Base-by-base conservation (phyloP, 2,888 invertebrate genomes). In the Rutpela maculata region DNA sequence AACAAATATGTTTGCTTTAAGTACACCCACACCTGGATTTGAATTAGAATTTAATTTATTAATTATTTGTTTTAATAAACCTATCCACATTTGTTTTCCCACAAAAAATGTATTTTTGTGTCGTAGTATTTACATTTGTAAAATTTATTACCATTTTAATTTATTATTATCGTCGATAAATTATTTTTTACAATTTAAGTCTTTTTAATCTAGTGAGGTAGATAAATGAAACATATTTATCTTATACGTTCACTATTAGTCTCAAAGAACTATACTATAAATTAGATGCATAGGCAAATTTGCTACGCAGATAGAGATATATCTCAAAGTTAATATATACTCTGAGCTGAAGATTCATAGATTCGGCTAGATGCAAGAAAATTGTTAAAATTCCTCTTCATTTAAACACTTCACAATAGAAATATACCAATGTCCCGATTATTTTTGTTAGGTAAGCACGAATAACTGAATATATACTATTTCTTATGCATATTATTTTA, bases 51-150 rank as follows among this genome's bases (percentile, higher is more conserved):
- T 67, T 67, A 67, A 67, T 67, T 67, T 67, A 67, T 67, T 67
- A 67, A 67, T 67, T 67, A 67, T 67, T 67, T 67, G 67, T 67
- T 67, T 67, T 67, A 50, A 55, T 67, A 67, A 67, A 15, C 22
- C 43, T 6, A 55, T 55, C 26, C 26, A 9, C 67, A 67, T 67
- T 67, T 67, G 67, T 67, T 67, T 22, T 26, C 17, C 5, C 26
- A 67, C 22, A 67, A 50, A 22, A 19, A 59, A 19, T 19, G 22
- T 18, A 18, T 19, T 22, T 19, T 10, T 59, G 3, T 59, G 19
- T 67, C 22, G 55, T 67, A 26, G 6, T 67, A 67, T 67, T 67
- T 67, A 67, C 67, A 67, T 43, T 11, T 22, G 22, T 6, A 55
- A 55, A 55, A 67, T 67, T 67, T 67, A 67, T 67, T 19, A 26